Evolutionary conservation across 2,888 invertebrate species (phyloP).

Genomic region (Nebria salina): DNA sequence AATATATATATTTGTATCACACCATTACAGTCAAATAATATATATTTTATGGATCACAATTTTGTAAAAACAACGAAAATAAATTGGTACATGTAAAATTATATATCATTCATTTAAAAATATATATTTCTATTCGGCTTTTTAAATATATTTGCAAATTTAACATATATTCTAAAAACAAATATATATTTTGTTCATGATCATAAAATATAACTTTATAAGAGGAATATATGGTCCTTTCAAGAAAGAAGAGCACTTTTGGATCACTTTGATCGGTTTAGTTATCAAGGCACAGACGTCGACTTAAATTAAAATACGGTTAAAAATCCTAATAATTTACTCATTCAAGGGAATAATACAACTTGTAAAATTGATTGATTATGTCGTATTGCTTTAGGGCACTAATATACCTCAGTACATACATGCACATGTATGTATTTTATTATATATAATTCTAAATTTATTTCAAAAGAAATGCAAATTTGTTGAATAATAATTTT

Average conservation of each 20-base stretch:
- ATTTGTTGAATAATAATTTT: too few species aligned
- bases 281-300: neutral
- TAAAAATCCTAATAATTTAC: neutral
- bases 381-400: too few species aligned
- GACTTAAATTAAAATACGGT: neutral
- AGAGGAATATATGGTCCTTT: neutral
- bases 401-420: too few species aligned
- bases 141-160: neutral
- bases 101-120: neutral
- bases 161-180: neutral
- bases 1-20: too few species aligned
- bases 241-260: neutral
- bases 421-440: too few species aligned
- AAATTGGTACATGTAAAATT: neutral
- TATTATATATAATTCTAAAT: too few species aligned
- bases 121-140: neutral
- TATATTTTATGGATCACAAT: too few species aligned
- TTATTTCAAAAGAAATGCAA: too few species aligned
- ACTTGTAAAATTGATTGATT: too few species aligned
- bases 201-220: neutral
- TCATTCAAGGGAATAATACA: neutral
- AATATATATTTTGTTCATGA: neutral
- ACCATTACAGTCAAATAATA: too few species aligned
- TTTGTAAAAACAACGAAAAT: neutral
- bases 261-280: neutral